Conservation (phyloP, 2,797 vertebrate species). For the Lacerta bilineata region DNA sequence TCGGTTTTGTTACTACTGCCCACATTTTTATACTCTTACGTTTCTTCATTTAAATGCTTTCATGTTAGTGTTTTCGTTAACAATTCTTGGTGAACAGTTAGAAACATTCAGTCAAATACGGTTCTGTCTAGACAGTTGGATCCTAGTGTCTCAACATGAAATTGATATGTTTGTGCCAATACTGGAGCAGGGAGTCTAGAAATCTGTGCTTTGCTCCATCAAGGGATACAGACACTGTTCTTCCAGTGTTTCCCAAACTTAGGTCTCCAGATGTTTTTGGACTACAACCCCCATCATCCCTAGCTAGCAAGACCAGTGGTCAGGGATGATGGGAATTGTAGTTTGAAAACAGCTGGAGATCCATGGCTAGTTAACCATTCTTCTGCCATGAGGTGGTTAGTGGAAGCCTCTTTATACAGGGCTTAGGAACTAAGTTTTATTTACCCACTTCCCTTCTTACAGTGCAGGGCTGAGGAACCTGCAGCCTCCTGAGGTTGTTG, state of each 20-base stretch:
- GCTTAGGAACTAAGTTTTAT: not conserved
- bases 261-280: no score
- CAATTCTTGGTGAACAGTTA: not conserved
- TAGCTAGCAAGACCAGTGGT: no score
- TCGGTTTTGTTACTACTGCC: not conserved
- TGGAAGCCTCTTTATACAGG: conserved; percentile 22
- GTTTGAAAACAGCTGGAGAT: no score
- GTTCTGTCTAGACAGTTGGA: not conserved
- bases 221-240: rapidly evolving
- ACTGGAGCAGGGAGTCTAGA: not conserved
- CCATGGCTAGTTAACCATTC: not conserved
- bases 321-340: no score
- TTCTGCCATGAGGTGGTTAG: not conserved
- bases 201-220: no score
- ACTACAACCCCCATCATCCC: no score
- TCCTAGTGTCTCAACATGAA: not conserved
- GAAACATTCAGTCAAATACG: not conserved
- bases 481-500: no score
- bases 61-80: not conserved
- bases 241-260: not conserved
- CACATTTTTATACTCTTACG: not conserved
- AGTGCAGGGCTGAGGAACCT: no score
- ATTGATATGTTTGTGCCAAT: not conserved
- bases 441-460: not conserved
- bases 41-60: not conserved